Evolutionary conservation across 2,113 vertebrate species (phyloP), one percentile per base, ranked within the genome.

Genomic region (Toxotes jaculatrix): DNA sequence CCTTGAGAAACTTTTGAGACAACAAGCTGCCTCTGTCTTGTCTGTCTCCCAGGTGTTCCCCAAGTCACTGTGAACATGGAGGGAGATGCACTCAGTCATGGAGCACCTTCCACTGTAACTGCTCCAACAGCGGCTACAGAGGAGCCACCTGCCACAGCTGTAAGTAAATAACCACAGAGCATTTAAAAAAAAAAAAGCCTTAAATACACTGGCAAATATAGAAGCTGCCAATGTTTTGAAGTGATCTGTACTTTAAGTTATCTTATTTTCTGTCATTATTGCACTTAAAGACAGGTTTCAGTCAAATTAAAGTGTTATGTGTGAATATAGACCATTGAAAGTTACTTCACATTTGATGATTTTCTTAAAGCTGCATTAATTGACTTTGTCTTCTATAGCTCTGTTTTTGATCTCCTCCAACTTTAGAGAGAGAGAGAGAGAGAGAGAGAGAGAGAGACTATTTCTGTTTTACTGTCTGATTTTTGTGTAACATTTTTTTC

Each of bases 41-140:
- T 79, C n/a, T 77, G 67, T 79, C n/a, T 62, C 86, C 55, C 87
- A 98, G 97, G 88, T 99, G 97, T 90, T 96, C 96, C 1, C 97
- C 97, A 68, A 98, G 96, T 93, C 96, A 96, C 19, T 99, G 97
- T 87, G 97, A 99, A 88, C 98, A 99, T 0, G 97, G 97, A 10
- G 97, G 97, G 11, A 93, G 90, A 77, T 99, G 98, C 53, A 96
- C 96, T n/a, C 98, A 99, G 89, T 96, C 97, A 0, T 99, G 98
- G 98, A 96, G 85, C 77, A 93, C 85, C 63, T 99, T 99, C 77
- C 95, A 97, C 89, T 99, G 98, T 84, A 95, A 96, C 89, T 99
- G 98, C 87, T 92, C 95, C 17, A 79, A 91, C 87, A 97, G 96
- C 1, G 97, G 97, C 10, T 99, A 99, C 93, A 90, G 82, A 27